Conservation (phyloP, 2,113 vertebrate genomes). For the Chrysochloris asiatica region DNA sequence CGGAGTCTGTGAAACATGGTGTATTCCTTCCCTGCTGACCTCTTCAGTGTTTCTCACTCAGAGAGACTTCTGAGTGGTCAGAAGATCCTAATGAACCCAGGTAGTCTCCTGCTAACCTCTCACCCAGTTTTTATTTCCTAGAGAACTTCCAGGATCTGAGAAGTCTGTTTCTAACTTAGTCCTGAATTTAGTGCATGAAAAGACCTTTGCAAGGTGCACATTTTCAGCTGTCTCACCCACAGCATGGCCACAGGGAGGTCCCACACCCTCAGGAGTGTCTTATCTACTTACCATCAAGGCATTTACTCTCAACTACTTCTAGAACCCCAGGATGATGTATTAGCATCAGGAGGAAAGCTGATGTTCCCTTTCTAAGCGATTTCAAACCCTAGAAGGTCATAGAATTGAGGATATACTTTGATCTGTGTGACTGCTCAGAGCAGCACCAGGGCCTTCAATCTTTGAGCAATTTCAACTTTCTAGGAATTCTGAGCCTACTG, state of each 20-base stretch:
- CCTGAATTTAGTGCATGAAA: background rate
- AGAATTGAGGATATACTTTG: background rate
- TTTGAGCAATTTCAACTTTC: conserved; percentile 53
- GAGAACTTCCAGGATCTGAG: background rate
- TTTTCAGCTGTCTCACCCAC: background rate
- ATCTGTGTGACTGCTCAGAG: background rate
- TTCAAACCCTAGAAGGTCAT: background rate
- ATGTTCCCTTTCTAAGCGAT: background rate
- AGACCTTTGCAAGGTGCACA: background rate
- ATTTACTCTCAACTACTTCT: background rate
- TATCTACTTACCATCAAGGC: background rate
- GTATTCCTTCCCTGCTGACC: background rate
- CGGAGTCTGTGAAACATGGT: background rate
- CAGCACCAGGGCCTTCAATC: background rate
- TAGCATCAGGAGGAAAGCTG: background rate
- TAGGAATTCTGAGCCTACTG: conserved; percentile 25
- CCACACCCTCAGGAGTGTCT: background rate
- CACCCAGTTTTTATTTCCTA: background rate
- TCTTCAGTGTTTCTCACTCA: background rate
- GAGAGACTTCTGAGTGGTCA: background rate
- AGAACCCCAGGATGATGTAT: background rate
- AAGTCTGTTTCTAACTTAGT: background rate
- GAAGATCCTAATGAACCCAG: background rate
- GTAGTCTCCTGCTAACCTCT: background rate
- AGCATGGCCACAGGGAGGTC: background rate